Evolutionary conservation across 2,888 invertebrate species (phyloP), one percentile per base, ranked within the genome.

Genomic region (Spodoptera littoralis): DNA sequence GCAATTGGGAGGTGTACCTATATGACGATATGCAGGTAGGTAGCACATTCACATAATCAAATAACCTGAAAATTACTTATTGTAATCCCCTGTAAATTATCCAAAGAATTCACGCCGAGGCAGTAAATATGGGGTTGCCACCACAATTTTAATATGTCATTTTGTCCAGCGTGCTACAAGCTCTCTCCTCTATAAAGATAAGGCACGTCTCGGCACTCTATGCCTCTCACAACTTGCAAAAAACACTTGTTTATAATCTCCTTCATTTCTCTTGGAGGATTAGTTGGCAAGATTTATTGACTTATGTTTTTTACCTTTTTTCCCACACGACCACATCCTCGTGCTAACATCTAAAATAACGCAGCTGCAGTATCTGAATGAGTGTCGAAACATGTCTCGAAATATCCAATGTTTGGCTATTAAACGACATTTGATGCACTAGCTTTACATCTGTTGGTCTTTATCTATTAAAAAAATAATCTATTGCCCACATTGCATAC

Each of bases 121-220:
- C 36, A 36, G 36, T 36, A 36, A 18, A 36, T 9, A 36, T 36
- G 36, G 36, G 36, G 36, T 36, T 9, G 36, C 36, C 8, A 36
- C 8, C 36, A 36, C 6, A 42, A 49, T 49, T 48, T 49, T 68
- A 73, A 58, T 70, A 75, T 63, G 58, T 65, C 76, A 65, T 65
- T 75, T 62, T 65, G 76, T 67, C 65, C 70, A 51, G 50, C 65
- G 63, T 56, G 66, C 49, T 65, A 62, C 67, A 76, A 80, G 79
- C 74, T 72, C 71, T 70, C 66, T 65, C 64, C 62, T 60, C 57
- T 79, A 66, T 76, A 75, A 69, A 92, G 92, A 93, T 93, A 93
- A 91, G 90, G 90, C 93, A 93, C 92, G 92, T 77, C 79, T 63
- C 65, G 52, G 80, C 79, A 73, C 79, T 80, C 56, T 70, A 67